Base-by-base conservation (phyloP, 2,113 vertebrate genomes). In the Apteryx owenii region DNA sequence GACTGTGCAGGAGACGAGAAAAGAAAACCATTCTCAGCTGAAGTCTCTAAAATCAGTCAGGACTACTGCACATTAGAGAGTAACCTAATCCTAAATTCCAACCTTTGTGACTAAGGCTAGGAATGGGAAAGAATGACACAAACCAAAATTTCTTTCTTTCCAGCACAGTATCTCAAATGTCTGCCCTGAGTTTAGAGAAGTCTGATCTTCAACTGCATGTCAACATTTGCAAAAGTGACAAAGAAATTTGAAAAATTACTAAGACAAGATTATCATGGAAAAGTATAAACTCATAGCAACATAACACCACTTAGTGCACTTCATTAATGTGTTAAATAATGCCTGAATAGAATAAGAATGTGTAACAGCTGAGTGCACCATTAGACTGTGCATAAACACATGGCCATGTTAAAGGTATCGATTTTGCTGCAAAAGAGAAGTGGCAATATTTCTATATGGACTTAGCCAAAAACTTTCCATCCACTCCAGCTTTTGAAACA, bases 401-500 rank as follows among this genome's bases (percentile, higher is more conserved):
- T 42, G 76, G 93, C 64, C 75, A 8, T 44, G 70, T 69, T 94
- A 17, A 56, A 95, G 89, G 85, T 31, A 70, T 19, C 77, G 65
- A n/a, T 72, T 97, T 92, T 93, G 48, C 81, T 89, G 54, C 48
- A 31, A 13, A 56, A 33, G 64, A 82, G 48, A 33, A 93, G 28
- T 60, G 23, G 54, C 75, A n/a, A 12, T 89, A 64, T 79, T 69
- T 84, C 80, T 92, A 1, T 44, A 29, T 28, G 23, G 78, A 62
- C 31, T 40, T 65, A 73, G 78, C 78, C 88, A 92, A 87, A 58
- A 91, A 80, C 48, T 92, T 96, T 91, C 97, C 94, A 91, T 95
- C 95, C 66, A 80, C 48, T 96, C 86, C 96, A 95, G 93, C 66
- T 89, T 95, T 89, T 92, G 75, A 94, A 92, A 94, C 87, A 94